Evolutionary conservation across 1,140 invertebrate genomes (phyloP), one percentile per base, ranked within the genome.

Genomic region (Diabrotica virgifera): DNA sequence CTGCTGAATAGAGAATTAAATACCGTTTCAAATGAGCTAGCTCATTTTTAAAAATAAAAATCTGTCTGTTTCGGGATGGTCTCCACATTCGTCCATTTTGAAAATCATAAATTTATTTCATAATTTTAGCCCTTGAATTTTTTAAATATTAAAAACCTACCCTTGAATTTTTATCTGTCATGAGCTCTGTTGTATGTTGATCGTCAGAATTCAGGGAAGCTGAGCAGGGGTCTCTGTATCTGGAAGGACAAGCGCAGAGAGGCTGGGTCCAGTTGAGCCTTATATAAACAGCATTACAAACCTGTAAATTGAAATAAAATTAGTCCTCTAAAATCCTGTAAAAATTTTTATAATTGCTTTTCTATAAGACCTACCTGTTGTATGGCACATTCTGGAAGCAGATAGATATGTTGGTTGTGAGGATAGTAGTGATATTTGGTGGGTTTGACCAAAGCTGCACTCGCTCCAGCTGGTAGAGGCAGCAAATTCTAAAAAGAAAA

Each of bases 361-460:
- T 46, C 6, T 5, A 46, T 10, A 3, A 46, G 8, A 46, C 40
- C n/a, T 82, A 92, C 90, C 85, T 93, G 90, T 82, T 96, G 94
- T 70, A 95, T 92, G 59, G 94, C 93, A 80, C 94, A 96, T 82
- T 95, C 93, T 60, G 93, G 93, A 62, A 95, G 83, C 71, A 94
- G 81, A 83, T 94, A 94, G 72, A 94, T 90, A 79, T 94, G 92
- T 80, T 94, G 92, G 81, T 95, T 94, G 81, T 94, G 93, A n/a
- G 92, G 92, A 80, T 94, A 94, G 81, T 93, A 94, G 77, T 95
- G 92, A 81, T 95, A 94, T 82, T 94, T 94, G 50, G 92, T 94
- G 5, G 92, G 91, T 77, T 94, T 94, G 35, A 87, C 85, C 36
- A 88, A 77, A 51, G 87, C 87, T n/a, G 81, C 82, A 56, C 86